Conservation (phyloP, 1,140 invertebrate species). For the Papilio glaucus region DNA sequence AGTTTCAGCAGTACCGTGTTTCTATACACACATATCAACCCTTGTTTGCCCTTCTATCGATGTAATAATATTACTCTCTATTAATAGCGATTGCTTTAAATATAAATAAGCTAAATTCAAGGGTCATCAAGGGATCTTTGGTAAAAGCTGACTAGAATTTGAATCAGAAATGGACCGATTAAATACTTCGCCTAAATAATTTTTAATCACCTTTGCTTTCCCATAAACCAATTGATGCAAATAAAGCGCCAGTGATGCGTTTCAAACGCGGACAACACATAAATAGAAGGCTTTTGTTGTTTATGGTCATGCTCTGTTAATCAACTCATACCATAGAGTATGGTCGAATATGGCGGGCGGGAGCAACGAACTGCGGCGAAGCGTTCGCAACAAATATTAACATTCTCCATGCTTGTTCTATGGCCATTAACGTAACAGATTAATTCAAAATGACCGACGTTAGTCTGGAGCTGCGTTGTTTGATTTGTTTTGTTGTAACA, state of each 20-base stretch:
- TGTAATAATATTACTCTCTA: too few species aligned
- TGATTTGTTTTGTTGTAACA: background rate
- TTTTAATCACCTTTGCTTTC: constrained; percentile 10
- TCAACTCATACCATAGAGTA: constrained; percentile 64
- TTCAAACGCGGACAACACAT: constrained; percentile 37
- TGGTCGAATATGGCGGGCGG: constrained; percentile 68
- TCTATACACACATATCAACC: too few species aligned
- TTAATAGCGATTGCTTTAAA: too few species aligned
- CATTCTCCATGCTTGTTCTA: constrained; percentile 68
- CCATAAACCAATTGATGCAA: constrained; percentile 17
- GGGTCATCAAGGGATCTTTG: too few species aligned
- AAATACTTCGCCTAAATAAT: constrained; percentile 4
- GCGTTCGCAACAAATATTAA: constrained; percentile 73
- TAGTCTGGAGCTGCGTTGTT: background rate
- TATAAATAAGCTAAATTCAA: too few species aligned
- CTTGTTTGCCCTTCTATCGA: too few species aligned
- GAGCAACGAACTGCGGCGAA: constrained; percentile 59
- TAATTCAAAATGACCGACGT: constrained; percentile 50
- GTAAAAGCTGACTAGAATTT: too few species aligned
- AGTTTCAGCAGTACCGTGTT: too few species aligned
- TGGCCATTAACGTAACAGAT: constrained; percentile 64
- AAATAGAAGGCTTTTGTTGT: constrained; percentile 54
- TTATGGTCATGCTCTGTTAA: constrained; percentile 77
- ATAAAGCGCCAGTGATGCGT: constrained; percentile 39
- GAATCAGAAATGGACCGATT: too few species aligned